Evolutionary conservation across 2,797 vertebrate species (phyloP), one percentile per base, ranked within the genome.

Genomic region (Geotrypetes seraphini): DNA sequence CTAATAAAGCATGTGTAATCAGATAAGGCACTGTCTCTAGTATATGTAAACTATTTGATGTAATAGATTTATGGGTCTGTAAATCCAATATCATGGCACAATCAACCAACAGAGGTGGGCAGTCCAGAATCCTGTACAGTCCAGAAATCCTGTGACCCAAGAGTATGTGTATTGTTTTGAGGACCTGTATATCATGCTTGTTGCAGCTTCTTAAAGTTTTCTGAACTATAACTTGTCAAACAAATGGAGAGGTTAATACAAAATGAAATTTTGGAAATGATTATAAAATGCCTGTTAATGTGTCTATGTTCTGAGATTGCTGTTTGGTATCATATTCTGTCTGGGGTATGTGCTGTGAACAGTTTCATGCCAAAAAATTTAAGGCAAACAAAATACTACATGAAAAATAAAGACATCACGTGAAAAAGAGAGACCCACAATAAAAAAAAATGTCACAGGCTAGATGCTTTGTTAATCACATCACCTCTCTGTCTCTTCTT

Each of bases 141-240:
- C 43, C 37, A n/a, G n/a, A n/a, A n/a, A n/a, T n/a, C 25, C 1
- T 46, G 46, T 73, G 12, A 56, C 71, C 28, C 73, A 66, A 36
- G 47, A 60, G 32, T 49, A 43, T 55, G 57, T 28, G 36, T 36
- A 43, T 53, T 36, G 43, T 54, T 58, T 50, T 50, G 40, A 50
- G 69, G 44, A 58, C 22, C 41, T 60, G 57, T 57, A 21, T 67
- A 59, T 53, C 50, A 50, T 73, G 53, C 63, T 61, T 60, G 23
- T 64, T 71, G 58, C 31, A 50, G 58, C 34, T 38, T 55, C 43
- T 60, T 69, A 25, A 11, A 44, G 46, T 59, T 73, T 55, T 75
- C 50, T 63, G 43, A 60, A 48, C 16, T 65, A 40, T 55, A 54
- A 16, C 36, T 18, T 61, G 31, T 54, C 47, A 39, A 65, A 52